Conservation (phyloP, 2,113 vertebrate species). For the Cebidichthys violaceus region DNA sequence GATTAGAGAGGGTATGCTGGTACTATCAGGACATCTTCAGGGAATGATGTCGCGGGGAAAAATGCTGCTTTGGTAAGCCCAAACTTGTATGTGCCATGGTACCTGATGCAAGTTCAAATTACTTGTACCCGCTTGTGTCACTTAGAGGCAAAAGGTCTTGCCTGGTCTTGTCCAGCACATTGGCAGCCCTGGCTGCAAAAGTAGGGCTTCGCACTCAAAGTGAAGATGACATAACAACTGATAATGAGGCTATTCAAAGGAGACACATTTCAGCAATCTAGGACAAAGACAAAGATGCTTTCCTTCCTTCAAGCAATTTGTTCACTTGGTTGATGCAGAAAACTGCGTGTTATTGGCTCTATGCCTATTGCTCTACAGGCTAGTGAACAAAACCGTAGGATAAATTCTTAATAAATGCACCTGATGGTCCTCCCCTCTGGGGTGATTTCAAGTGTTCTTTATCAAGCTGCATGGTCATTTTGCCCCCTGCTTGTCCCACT, state of each 20-base stretch:
- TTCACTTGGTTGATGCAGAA: constrained; percentile 35
- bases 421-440: constrained; percentile 53
- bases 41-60: constrained; percentile 27
- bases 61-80: constrained; percentile 55
- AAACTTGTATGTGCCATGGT: constrained; percentile 28
- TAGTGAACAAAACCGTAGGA: constrained; percentile 49
- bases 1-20: constrained; percentile 26
- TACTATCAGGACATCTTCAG: constrained; percentile 52
- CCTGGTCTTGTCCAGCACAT: constrained; percentile 30
- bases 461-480: constrained; percentile 48
- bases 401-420: constrained; percentile 46
- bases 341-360: constrained; percentile 42
- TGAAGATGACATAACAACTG: constrained; percentile 26
- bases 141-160: constrained; percentile 27
- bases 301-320: constrained; percentile 60
- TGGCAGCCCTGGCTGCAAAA: constrained; percentile 9
- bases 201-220: not conserved
- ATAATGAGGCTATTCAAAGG: constrained; percentile 31
- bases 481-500: constrained; percentile 26
- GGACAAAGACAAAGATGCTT: constrained; percentile 52
- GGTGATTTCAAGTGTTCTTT: constrained; percentile 58
- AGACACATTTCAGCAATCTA: constrained; percentile 46
- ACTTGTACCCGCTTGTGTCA: constrained; percentile 35
- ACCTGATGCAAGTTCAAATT: constrained; percentile 33
- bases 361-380: constrained; percentile 45